A percentile compares a stretch with the other conserved stretches of the same genome.
These are phyloP conservation scores for Mamestra brassicae DNA, from an alignment of 2,888 invertebrate species.

Conservation along the genomic window DNA sequence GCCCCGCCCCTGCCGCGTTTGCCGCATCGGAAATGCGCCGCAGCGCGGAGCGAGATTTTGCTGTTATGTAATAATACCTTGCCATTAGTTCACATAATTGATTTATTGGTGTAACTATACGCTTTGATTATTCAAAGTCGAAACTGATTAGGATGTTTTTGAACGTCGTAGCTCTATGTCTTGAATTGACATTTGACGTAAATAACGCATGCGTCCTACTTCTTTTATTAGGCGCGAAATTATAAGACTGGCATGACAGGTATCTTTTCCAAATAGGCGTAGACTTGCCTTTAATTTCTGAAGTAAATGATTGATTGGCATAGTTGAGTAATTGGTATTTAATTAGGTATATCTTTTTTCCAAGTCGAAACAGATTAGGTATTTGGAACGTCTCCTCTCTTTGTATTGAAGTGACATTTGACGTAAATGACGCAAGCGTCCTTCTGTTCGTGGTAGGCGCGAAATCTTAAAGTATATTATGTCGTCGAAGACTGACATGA, in stretches of 20 bases:
- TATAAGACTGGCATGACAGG: not conserved
- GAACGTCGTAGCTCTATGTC: not conserved
- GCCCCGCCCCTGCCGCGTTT: constrained; percentile 14
- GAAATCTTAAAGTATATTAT: not conserved
- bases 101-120: too few relatives aligned
- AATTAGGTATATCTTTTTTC: not conserved
- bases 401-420: not conserved
- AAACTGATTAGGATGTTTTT: too few relatives aligned
- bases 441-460: not conserved
- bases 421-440: not conserved
- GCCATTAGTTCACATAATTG: not conserved
- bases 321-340: too few relatives aligned
- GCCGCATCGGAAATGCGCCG: not conserved
- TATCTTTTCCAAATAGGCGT: not conserved
- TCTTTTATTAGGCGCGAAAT: not conserved
- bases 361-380: not conserved
- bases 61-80: not conserved
- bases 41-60: not conserved
- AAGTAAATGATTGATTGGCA: not conserved
- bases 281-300: not conserved
- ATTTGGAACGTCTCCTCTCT: not conserved
- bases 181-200: not conserved
- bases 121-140: not conserved
- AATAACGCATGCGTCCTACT: constrained; percentile 29
- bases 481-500: not conserved